Evolutionary conservation across 2,888 invertebrate species (phyloP).

Genomic region (Chloromyia formosa): DNA sequence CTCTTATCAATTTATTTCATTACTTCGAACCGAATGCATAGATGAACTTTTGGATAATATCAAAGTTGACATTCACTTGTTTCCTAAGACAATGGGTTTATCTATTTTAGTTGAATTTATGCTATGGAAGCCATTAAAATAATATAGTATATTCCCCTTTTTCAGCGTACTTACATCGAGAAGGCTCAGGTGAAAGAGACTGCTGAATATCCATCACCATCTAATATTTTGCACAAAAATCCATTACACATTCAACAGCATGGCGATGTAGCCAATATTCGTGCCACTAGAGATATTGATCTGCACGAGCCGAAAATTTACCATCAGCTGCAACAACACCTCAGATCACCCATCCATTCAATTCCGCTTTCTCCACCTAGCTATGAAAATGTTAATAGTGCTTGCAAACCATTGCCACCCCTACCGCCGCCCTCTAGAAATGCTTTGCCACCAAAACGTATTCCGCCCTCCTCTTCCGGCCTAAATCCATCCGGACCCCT

Average conservation of each 20-base stretch:
- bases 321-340: constrained; percentile 17
- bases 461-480: neutral
- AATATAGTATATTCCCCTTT: no score
- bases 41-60: no score
- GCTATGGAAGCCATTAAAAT: no score
- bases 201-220: constrained; percentile 57
- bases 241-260: constrained; percentile 48
- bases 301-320: constrained; percentile 34
- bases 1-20: no score
- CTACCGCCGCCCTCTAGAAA: constrained; percentile 21
- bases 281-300: constrained; percentile 28
- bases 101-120: no score
- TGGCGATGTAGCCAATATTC: constrained; percentile 25
- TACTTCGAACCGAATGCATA: no score
- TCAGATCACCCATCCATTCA: constrained; percentile 24
- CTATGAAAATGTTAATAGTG: constrained; percentile 28
- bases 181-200: constrained; percentile 57
- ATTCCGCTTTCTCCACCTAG: constrained; percentile 27
- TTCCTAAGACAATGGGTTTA: no score
- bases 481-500: neutral
- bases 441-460: constrained; percentile 39
- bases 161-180: constrained; percentile 35
- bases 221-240: constrained; percentile 33
- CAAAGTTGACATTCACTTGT: no score
- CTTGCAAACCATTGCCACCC: constrained; percentile 33